These are phyloP conservation scores for Dolichallabes microphthalmus DNA, from an alignment of 2,113 vertebrate species.

Conservation along the genomic window DNA sequence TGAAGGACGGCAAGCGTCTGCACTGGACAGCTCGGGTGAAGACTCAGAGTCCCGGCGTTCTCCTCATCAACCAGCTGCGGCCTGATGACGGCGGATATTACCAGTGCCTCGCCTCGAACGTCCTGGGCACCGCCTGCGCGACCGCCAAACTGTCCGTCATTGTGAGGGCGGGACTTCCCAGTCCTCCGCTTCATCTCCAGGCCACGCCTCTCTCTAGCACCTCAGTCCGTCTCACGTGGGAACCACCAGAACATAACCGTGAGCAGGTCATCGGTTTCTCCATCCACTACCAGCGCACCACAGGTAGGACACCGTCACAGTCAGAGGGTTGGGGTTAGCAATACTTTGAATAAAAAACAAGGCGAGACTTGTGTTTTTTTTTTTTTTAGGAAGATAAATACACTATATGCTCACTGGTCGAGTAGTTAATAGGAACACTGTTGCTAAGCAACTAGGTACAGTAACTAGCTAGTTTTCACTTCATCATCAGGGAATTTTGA, in stretches of 20 bases:
- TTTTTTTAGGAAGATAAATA: background rate
- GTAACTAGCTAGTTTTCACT: background rate
- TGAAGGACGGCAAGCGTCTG: conserved; percentile 84
- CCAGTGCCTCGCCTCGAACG: conserved; percentile 92
- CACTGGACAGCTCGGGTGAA: conserved; percentile 85
- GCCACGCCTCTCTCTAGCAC: conserved; percentile 86
- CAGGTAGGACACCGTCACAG: conserved; percentile 68
- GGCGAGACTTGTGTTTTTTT: background rate
- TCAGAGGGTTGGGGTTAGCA: background rate
- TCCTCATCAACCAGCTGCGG: conserved; percentile 95
- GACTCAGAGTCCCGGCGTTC: conserved; percentile 83
- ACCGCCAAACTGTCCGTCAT: conserved; percentile 87
- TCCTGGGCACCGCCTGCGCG: conserved; percentile 86
- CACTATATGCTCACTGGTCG: background rate
- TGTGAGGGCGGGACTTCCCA: conserved; percentile 90
- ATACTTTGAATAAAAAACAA: background rate
- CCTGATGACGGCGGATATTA: conserved; percentile 92
- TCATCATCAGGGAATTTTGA: background rate
- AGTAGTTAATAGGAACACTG: background rate
- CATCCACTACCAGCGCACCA: conserved; percentile 86
- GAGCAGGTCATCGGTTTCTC: conserved; percentile 97
- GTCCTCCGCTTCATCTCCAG: conserved; percentile 82
- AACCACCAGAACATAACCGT: conserved; percentile 86
- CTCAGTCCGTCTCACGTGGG: conserved; percentile 85
- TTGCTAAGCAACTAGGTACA: background rate